Conservation (phyloP, 2,113 vertebrate species). For the Scatophagus argus region DNA sequence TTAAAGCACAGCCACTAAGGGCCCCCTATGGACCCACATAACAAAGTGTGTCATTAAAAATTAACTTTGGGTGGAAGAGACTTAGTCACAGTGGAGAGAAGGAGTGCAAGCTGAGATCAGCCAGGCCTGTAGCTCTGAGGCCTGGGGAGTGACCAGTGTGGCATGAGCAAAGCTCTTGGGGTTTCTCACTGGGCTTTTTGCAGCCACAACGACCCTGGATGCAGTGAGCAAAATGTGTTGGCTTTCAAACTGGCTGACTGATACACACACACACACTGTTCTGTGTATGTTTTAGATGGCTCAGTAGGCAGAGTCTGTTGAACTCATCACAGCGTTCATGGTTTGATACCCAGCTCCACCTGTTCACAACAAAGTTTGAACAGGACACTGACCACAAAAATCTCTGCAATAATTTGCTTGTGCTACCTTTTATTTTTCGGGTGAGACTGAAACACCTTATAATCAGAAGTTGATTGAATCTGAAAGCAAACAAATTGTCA, state of each 20-base stretch:
- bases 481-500: too few relatives aligned
- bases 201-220: background rate
- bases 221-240: background rate
- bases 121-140: conserved; percentile 38
- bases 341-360: background rate
- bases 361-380: conserved; percentile 4
- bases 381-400: background rate
- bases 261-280: background rate
- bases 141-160: conserved; percentile 32
- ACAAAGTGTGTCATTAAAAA: conserved; percentile 82
- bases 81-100: conserved; percentile 71
- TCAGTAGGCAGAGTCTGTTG: background rate
- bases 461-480: too few relatives aligned
- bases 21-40: conserved; percentile 72
- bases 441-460: too few relatives aligned
- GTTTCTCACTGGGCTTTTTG: background rate
- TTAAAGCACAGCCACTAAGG: conserved; percentile 73
- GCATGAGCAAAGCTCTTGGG: conserved; percentile 9
- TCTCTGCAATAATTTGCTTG: too few relatives aligned
- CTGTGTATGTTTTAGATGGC: background rate
- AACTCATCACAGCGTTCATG: background rate
- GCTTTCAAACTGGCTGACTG: background rate
- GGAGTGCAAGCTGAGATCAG: conserved; percentile 43
- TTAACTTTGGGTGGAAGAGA: conserved; percentile 76
- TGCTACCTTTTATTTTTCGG: too few relatives aligned